Evolutionary conservation across 2,113 vertebrate genomes (phyloP).

Genomic region (Psittacara wagleri): DNA sequence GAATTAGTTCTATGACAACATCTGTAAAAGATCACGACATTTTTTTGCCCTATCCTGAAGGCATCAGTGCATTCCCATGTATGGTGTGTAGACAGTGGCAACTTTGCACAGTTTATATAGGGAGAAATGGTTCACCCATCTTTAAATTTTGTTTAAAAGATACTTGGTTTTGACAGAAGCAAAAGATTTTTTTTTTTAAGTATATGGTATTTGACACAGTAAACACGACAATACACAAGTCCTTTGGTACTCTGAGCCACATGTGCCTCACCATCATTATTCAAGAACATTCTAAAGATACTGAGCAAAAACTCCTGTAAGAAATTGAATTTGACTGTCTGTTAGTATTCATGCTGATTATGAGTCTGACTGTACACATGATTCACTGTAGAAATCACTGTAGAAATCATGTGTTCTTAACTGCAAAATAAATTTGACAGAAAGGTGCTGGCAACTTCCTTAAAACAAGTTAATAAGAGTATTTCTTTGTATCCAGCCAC

Average conservation of each 20-base stretch:
- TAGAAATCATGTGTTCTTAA: background rate
- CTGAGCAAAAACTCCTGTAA: background rate
- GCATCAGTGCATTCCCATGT: background rate
- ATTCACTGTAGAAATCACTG: background rate
- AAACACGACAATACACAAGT: background rate
- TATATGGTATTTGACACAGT: background rate
- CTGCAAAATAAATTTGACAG: background rate
- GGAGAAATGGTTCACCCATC: constrained; percentile 15
- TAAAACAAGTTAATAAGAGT: background rate
- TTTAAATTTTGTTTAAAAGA: constrained; percentile 29
- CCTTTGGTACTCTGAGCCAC: background rate
- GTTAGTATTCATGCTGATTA: background rate
- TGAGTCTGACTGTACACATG: background rate
- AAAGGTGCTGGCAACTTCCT: background rate
- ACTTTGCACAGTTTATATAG: background rate
- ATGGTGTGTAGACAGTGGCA: background rate
- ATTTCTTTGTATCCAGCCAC: background rate
- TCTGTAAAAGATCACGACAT: background rate
- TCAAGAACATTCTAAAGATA: background rate
- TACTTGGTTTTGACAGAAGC: background rate
- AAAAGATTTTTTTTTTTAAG: constrained; percentile 13
- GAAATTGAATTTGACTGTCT: background rate
- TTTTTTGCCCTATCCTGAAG: constrained; percentile 21
- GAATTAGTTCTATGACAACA: background rate
- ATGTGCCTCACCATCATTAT: background rate